Percentiles rank a stretch among this genome's conserved stretches.
These are phyloP conservation scores for Crepidodera aurea DNA, from an alignment of 2,888 invertebrate species.

Conservation along the genomic window DNA sequence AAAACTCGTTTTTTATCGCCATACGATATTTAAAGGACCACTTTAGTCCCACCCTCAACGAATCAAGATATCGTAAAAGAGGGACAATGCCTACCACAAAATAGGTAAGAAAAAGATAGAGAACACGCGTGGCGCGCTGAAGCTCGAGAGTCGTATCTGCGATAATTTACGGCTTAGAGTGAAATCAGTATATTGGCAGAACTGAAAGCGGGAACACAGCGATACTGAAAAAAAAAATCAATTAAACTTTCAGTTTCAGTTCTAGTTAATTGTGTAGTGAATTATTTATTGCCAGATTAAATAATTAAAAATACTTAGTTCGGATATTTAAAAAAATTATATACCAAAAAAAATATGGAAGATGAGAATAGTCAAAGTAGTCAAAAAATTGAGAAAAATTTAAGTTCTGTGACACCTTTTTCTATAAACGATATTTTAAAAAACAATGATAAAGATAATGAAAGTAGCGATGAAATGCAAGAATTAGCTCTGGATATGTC, in stretches of 20 bases:
- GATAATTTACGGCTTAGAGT: slow-evolving; percentile 56
- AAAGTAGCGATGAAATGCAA: slow-evolving; percentile 55
- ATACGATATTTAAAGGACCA: slow-evolving; percentile 42
- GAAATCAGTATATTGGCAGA: slow-evolving; percentile 55
- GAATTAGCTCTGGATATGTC: slow-evolving; percentile 61
- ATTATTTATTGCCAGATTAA: slow-evolving; percentile 4
- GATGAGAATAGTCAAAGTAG: slow-evolving; percentile 45
- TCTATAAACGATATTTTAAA: slow-evolving; percentile 76
- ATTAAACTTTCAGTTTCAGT: background rate
- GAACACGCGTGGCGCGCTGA: slow-evolving; percentile 46
- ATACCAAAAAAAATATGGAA: slow-evolving; percentile 51
- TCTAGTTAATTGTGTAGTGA: background rate
- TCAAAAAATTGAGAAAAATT: slow-evolving; percentile 46
- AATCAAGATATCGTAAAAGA: slow-evolving; percentile 44
- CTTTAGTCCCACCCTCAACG: slow-evolving; percentile 50
- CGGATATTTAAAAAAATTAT: background rate
- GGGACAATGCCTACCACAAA: slow-evolving; percentile 29
- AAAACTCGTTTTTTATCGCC: background rate
- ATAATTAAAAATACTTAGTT: background rate
- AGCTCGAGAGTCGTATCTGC: slow-evolving; percentile 55
- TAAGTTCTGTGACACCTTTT: slow-evolving; percentile 68
- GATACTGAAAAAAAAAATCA: slow-evolving; percentile 1
- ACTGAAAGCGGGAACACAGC: slow-evolving; percentile 48
- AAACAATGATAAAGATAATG: slow-evolving; percentile 56
- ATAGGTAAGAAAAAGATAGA: slow-evolving; percentile 38